A percentile compares a stretch with the other conserved stretches of the same genome.
Evolutionary conservation across 2,888 invertebrate genomes (phyloP).

Genomic region (Sacculina carcini): DNA sequence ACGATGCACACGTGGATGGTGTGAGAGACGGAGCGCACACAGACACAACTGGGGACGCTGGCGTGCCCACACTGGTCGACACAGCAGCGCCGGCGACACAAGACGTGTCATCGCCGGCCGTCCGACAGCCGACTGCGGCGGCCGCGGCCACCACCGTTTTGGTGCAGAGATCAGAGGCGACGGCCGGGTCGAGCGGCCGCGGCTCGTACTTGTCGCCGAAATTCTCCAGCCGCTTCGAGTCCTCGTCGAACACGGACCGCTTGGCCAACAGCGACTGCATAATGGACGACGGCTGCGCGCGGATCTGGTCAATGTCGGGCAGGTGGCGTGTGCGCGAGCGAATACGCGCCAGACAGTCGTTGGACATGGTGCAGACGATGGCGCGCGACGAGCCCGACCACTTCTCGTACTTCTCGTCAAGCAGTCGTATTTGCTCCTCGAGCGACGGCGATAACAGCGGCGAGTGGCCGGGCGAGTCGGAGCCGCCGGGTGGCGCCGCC

Average conservation of each 20-base stretch:
- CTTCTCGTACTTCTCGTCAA: conserved; percentile 77
- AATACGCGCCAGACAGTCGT: background rate
- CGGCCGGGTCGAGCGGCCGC: conserved; percentile 14
- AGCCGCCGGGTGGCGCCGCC: background rate
- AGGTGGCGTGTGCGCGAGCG: conserved; percentile 17
- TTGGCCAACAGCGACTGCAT: conserved; percentile 72
- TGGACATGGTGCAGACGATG: conserved; percentile 4
- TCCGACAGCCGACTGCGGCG: background rate
- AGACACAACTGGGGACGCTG: conserved; percentile 12
- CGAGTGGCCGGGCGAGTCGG: conserved; percentile 37
- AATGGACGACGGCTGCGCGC: conserved; percentile 74
- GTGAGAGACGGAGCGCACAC: conserved; percentile 13
- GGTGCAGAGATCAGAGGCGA: conserved; percentile 10
- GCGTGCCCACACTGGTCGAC: conserved; percentile 26
- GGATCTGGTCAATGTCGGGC: conserved; percentile 43
- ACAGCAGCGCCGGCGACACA: conserved; percentile 5
- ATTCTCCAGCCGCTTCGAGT: conserved; percentile 68
- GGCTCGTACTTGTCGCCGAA: conserved; percentile 52
- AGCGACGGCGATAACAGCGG: conserved; percentile 36
- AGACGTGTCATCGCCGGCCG: background rate
- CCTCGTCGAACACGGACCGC: conserved; percentile 84
- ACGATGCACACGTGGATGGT: no score
- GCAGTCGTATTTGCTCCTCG: conserved; percentile 67
- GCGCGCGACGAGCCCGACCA: conserved; percentile 31
- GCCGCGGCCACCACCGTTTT: conserved; percentile 14